Evolutionary conservation across 2,888 invertebrate species (phyloP).

Genomic region (Pachycephus smyrnensis): DNA sequence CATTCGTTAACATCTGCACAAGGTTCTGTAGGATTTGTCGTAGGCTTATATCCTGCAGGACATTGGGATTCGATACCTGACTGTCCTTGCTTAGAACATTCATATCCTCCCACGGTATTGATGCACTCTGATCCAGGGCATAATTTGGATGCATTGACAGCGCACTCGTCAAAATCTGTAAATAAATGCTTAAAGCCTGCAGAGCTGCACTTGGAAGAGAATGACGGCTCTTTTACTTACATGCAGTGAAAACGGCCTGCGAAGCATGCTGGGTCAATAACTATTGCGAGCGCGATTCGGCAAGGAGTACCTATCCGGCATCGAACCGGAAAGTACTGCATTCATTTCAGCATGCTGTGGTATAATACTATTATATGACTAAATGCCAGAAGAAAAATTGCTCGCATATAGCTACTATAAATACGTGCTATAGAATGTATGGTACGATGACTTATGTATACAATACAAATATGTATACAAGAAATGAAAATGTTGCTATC

Average conservation of each 20-base stretch:
- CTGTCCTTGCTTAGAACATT: conserved; percentile 65
- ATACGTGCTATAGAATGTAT: too few relatives aligned
- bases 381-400: not conserved
- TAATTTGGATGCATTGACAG: conserved; percentile 61
- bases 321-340: not conserved
- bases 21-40: conserved; percentile 69
- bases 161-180: conserved; percentile 72
- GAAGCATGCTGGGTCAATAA: conserved; percentile 8
- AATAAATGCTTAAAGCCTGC: conserved; percentile 7
- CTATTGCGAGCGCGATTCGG: not conserved
- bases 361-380: not conserved
- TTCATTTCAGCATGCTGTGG: not conserved
- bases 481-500: not conserved
- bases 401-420: not conserved
- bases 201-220: not conserved
- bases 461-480: not conserved
- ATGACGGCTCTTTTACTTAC: conserved; percentile 14
- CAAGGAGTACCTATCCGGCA: not conserved
- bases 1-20: conserved; percentile 31
- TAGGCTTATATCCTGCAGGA: conserved; percentile 72
- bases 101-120: conserved; percentile 78
- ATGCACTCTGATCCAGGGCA: conserved; percentile 71
- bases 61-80: conserved; percentile 58
- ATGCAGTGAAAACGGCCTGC: conserved; percentile 13
- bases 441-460: not conserved